Conservation (phyloP, 2,888 invertebrate genomes). For the Coecobrya sp. region DNA sequence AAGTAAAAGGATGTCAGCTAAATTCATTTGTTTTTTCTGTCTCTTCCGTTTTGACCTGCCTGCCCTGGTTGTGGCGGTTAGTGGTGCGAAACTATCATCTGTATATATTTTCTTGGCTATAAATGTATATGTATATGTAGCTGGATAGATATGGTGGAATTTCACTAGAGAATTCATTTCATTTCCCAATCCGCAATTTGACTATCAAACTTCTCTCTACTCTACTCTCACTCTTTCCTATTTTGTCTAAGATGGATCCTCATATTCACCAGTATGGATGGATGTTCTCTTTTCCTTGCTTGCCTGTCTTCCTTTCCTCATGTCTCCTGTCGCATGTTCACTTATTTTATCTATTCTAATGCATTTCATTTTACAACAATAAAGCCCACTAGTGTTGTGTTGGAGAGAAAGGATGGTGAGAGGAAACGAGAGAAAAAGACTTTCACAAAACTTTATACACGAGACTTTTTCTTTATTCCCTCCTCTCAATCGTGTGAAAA, state of each 20-base stretch:
- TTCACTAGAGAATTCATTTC: slow-evolving; percentile 67
- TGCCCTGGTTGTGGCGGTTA: not conserved
- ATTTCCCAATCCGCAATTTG: slow-evolving; percentile 73
- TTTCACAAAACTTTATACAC: slow-evolving; percentile 26
- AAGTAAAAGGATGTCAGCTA: not conserved
- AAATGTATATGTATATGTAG: not conserved
- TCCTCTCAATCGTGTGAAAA: slow-evolving; percentile 70
- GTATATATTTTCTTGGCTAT: slow-evolving; percentile 13
- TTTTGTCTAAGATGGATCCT: slow-evolving; percentile 37
- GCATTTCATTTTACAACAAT: slow-evolving; percentile 35
- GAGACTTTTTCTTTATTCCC: slow-evolving; percentile 69
- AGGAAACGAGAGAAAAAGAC: slow-evolving; percentile 21
- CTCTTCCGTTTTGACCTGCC: not conserved
- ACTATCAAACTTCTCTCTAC: slow-evolving; percentile 61
- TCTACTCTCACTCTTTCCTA: slow-evolving; percentile 19
- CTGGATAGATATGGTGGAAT: slow-evolving; percentile 25
- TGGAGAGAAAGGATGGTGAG: not conserved
- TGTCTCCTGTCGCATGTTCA: slow-evolving; percentile 51
- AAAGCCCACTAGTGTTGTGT: not conserved
- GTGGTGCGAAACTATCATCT: slow-evolving; percentile 55
- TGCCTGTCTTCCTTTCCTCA: not conserved
- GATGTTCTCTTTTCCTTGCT: not conserved
- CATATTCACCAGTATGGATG: not conserved
- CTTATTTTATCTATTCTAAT: slow-evolving; percentile 29
- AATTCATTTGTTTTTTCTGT: not conserved